Evolutionary conservation across 2,113 vertebrate genomes (phyloP), one percentile per base, ranked within the genome.

Genomic region (Strigops habroptila): DNA sequence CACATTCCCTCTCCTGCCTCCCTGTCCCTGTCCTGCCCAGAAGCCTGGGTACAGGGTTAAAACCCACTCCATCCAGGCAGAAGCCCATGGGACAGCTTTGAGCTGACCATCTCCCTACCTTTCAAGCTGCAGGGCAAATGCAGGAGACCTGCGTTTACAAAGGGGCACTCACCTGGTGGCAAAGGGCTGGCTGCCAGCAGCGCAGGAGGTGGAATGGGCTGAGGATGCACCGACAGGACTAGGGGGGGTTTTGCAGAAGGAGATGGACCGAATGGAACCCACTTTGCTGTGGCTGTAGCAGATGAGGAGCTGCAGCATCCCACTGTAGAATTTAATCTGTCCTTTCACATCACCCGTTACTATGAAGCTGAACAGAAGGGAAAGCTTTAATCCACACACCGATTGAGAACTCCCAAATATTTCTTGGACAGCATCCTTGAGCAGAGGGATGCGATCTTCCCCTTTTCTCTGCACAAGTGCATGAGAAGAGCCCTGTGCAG

Each of bases 281-380:
- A 98, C 92, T 48, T 95, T 94, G 48, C 99, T 95, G 16, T 98
- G 89, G 62, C 85, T 97, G 91, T 98, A 99, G 96, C 95, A 98
- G 86, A 73, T 91, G 46, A 98, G 91, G 25, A 98, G 69, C 74
- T 52, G 90, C 76, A 99, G 97, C 7, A 94, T 77, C 37, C 97
- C 97, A 1, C 98, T 96, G 2, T 99, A 99, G 97, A 99, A 98
- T 69, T 97, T 98, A 52, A 99, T 96, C 37, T 96, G 96, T 1
- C 99, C 99, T 88, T 53, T 97, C n/a, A 96, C 68, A 65, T 99
- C 98, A 3, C 99, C 98, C 6, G 98, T 99, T 43, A 99, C 98
- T 6, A 99, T 91, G 53, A 90, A 98, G 76, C 99, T 99, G 98
- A 27, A 89, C 85, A 87, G 57, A 59, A 57, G 35, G 68, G 74